Conservation (phyloP, 35 echinoderm and acorn worm species). For the Apostichopus californicus region DNA sequence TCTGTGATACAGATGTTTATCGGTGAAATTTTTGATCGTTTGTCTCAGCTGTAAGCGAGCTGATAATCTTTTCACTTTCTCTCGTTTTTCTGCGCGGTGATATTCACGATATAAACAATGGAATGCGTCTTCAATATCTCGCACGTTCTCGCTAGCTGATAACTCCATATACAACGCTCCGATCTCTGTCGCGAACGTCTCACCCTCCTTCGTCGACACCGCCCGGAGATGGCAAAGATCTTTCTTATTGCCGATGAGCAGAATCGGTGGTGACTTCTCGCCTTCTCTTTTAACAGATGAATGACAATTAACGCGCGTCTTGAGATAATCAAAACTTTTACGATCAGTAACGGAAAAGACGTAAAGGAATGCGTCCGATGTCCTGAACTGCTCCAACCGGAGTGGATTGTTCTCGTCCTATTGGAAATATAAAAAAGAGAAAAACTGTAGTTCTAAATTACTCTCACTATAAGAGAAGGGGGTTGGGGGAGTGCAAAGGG, state of each 20-base stretch:
- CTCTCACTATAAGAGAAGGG: too few species aligned
- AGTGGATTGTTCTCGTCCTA: slow-evolving; percentile 73
- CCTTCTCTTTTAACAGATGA: slow-evolving; percentile 53
- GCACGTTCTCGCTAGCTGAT: slow-evolving; percentile 77
- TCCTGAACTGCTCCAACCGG: slow-evolving; percentile 76
- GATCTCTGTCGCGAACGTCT: slow-evolving; percentile 81
- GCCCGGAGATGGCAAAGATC: slow-evolving; percentile 85
- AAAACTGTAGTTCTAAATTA: too few species aligned
- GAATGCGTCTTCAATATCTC: slow-evolving; percentile 74
- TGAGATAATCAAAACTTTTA: slow-evolving; percentile 71
- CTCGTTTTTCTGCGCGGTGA: slow-evolving; percentile 80
- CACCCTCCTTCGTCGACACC: slow-evolving; percentile 73
- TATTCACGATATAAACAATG: slow-evolving; percentile 86
- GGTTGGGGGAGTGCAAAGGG: too few species aligned
- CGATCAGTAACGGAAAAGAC: slow-evolving; percentile 88
- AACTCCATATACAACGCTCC: slow-evolving; percentile 79
- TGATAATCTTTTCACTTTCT: slow-evolving; percentile 88
- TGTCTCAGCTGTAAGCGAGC: slow-evolving; percentile 83
- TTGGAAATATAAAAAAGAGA: background rate
- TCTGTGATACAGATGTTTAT: slow-evolving; percentile 93
- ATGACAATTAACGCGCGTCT: slow-evolving; percentile 44
- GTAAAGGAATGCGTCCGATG: slow-evolving; percentile 68
- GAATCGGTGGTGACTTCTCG: slow-evolving; percentile 50
- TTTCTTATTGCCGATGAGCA: slow-evolving; percentile 82
- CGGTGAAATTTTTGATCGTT: slow-evolving; percentile 94